Conservation (phyloP, 2,888 invertebrate species). For the Cylloceria caligata region DNA sequence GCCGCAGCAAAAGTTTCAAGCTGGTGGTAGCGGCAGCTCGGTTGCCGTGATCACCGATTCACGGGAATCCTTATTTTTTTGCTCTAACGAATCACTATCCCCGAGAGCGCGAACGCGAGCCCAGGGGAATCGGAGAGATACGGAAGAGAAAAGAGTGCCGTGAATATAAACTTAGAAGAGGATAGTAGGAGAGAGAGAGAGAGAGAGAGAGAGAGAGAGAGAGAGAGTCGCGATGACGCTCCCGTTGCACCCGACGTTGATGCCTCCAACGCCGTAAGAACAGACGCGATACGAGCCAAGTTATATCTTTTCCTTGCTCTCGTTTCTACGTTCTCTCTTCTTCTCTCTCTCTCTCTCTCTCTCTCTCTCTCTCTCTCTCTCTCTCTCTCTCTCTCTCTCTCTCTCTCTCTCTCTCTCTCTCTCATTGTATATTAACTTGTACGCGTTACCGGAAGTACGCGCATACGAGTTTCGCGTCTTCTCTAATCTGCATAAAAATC, state of each 20-base stretch:
- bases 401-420: not conserved
- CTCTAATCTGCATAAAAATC: slow-evolving; percentile 23
- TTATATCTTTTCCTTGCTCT: slow-evolving; percentile 6
- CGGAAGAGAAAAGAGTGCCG: slow-evolving; percentile 17
- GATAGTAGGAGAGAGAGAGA: too few relatives aligned
- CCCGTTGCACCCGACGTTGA: slow-evolving; percentile 37
- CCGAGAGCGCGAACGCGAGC: slow-evolving; percentile 17
- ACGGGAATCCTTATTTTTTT: slow-evolving; percentile 51
- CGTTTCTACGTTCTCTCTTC: not conserved
- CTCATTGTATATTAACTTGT: not conserved
- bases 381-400: not conserved
- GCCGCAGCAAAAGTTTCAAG: slow-evolving; percentile 45
- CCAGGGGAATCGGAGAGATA: slow-evolving; percentile 19
- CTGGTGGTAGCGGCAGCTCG: slow-evolving; percentile 16
- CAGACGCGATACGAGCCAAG: slow-evolving; percentile 15
- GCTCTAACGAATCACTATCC: slow-evolving; percentile 51
- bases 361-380: not conserved
- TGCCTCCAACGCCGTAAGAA: slow-evolving; percentile 2
- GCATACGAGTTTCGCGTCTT: slow-evolving; percentile 4
- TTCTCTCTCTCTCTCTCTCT: not conserved
- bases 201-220: too few relatives aligned
- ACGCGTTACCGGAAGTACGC: slow-evolving; percentile 37
- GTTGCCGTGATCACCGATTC: slow-evolving; percentile 34
- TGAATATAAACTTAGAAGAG: not conserved
- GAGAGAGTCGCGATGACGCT: slow-evolving; percentile 25